A percentile compares a stretch with the other conserved stretches of the same genome.
phyloP scores from a whole-genome alignment of 2,113 vertebrate genomes.

The Dolichotis patagonum region DNA sequence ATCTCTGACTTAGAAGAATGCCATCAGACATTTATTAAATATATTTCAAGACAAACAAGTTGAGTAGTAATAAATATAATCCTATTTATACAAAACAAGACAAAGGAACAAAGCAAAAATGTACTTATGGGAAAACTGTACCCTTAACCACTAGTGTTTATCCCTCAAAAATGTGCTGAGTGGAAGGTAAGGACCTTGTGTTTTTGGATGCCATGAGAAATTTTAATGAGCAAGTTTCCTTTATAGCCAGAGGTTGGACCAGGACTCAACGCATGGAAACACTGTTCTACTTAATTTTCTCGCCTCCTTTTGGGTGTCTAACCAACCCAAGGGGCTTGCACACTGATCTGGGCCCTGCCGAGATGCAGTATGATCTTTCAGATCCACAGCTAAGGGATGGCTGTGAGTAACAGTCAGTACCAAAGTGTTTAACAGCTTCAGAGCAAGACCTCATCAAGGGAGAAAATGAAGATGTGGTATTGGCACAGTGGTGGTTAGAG shows the following conservation, averaged over 20 bases:
- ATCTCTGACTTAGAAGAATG: neutral
- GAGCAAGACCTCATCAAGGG: neutral
- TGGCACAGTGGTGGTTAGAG: neutral
- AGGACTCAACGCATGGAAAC: neutral
- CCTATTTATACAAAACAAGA: neutral
- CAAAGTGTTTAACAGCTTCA: neutral
- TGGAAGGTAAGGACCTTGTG: too few species aligned
- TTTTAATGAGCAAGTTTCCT: neutral
- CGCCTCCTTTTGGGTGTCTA: neutral
- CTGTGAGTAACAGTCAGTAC: neutral
- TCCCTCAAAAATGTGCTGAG: neutral
- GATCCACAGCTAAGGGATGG: neutral
- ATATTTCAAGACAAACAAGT: neutral
- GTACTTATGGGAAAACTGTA: neutral
- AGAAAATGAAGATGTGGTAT: neutral
- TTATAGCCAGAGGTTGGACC: neutral
- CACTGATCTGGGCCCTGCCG: neutral
- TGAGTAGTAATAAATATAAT: neutral
- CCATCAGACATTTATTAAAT: neutral
- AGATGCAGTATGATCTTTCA: neutral
- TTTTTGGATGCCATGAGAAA: neutral
- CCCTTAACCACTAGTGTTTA: neutral
- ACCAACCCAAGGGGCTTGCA: neutral
- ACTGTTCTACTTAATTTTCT: neutral
- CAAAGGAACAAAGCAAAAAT: neutral